Evolutionary conservation across 2,797 vertebrate genomes (phyloP).

Genomic region (Sebastes trivittatus): DNA sequence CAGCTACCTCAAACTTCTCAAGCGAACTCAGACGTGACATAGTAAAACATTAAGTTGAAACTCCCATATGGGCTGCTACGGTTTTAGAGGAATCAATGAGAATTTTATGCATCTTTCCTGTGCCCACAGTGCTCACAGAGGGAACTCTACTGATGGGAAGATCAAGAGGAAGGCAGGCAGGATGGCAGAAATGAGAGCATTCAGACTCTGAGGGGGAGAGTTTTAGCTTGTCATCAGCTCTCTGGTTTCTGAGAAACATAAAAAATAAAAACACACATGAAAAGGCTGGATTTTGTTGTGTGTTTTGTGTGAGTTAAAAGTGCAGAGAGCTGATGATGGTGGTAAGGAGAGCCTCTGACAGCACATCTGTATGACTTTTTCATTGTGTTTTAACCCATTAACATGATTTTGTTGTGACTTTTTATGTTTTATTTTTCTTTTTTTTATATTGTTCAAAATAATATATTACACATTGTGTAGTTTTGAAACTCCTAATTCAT

Average conservation of each 20-base stretch:
- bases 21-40: background rate
- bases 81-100: conserved; percentile 29
- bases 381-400: background rate
- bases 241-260: background rate
- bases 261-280: conserved; percentile 8
- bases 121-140: conserved; percentile 21
- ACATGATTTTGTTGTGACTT: background rate
- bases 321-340: background rate
- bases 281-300: background rate
- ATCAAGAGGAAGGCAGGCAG: conserved; percentile 14
- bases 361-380: background rate
- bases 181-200: conserved; percentile 25
- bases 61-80: background rate
- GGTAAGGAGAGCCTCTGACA: background rate
- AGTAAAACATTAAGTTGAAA: background rate
- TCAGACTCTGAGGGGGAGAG: background rate
- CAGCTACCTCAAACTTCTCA: background rate
- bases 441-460: background rate
- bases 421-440: background rate
- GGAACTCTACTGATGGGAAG: conserved; percentile 21
- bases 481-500: background rate
- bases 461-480: background rate
- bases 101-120: conserved; percentile 17
- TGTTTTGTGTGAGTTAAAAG: background rate
- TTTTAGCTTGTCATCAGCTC: conserved; percentile 9